Evolutionary conservation across 1,140 invertebrate genomes (phyloP).

Genomic region (Macrosteles quadrilineatus): DNA sequence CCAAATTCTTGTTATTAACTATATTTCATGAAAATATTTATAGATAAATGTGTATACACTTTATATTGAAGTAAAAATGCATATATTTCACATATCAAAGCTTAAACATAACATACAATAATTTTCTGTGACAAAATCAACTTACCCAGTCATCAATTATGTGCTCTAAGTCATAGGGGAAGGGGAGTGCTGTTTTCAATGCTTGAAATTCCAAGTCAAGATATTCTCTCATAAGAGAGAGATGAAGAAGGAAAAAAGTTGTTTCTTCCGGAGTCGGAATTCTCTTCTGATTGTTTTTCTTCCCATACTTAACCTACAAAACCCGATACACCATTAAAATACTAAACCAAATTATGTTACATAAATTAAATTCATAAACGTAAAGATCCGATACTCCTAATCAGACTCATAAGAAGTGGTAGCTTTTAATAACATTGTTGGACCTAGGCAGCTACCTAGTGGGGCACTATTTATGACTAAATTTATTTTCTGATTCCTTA

Average conservation of each 20-base stretch:
- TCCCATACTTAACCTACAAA: slow-evolving; percentile 68
- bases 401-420: too few species aligned
- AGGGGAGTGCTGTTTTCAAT: slow-evolving; percentile 69
- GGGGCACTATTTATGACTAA: too few species aligned
- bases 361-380: too few species aligned
- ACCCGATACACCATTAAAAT: slow-evolving; percentile 32
- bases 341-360: not conserved
- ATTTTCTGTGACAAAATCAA: not conserved
- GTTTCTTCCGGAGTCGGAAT: slow-evolving; percentile 78
- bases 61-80: too few species aligned
- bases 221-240: slow-evolving; percentile 91
- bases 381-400: too few species aligned
- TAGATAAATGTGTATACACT: too few species aligned
- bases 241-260: slow-evolving; percentile 89
- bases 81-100: not conserved
- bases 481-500: too few species aligned
- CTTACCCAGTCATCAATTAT: slow-evolving; percentile 70
- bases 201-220: slow-evolving; percentile 86
- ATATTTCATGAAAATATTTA: too few species aligned
- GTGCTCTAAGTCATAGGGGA: slow-evolving; percentile 79
- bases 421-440: too few species aligned
- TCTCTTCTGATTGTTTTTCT: slow-evolving; percentile 49
- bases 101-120: not conserved
- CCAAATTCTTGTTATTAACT: too few species aligned
- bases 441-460: too few species aligned